These are phyloP conservation scores for Vimba vimba DNA, from an alignment of 2,113 vertebrate species.

Conservation along the genomic window DNA sequence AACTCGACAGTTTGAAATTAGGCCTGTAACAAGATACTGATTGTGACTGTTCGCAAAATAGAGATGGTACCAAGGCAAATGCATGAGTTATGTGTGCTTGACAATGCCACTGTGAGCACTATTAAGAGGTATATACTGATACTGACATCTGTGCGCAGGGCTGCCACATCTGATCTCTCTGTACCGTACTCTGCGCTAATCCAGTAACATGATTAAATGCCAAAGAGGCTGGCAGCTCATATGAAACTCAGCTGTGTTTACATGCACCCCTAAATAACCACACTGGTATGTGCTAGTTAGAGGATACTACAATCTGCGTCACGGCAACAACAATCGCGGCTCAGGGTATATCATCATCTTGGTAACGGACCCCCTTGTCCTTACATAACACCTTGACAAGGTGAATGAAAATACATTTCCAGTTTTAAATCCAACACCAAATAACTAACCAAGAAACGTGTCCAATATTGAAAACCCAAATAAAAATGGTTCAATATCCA, in stretches of 20 bases:
- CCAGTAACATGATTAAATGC: constrained; percentile 58
- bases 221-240: constrained; percentile 52
- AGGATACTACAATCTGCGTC: constrained; percentile 59
- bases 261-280: constrained; percentile 55
- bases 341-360: not conserved
- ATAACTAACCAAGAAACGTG: not conserved
- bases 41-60: not conserved
- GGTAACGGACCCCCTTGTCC: not conserved
- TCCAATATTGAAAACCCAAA: not conserved
- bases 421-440: not conserved
- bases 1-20: not conserved
- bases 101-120: not conserved
- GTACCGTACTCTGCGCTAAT: constrained; percentile 54
- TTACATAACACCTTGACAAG: not conserved
- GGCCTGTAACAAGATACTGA: constrained; percentile 8
- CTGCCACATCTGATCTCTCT: constrained; percentile 3
- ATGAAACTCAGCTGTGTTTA: constrained; percentile 47
- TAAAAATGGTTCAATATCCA: not conserved
- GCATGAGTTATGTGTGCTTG: no score
- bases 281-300: constrained; percentile 39
- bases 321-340: not conserved
- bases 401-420: not conserved
- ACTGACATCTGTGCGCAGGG: not conserved
- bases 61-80: not conserved
- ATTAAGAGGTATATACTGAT: not conserved